These are phyloP conservation scores for Odontothrips loti DNA, from an alignment of 2,888 invertebrate genomes.

Conservation along the genomic window DNA sequence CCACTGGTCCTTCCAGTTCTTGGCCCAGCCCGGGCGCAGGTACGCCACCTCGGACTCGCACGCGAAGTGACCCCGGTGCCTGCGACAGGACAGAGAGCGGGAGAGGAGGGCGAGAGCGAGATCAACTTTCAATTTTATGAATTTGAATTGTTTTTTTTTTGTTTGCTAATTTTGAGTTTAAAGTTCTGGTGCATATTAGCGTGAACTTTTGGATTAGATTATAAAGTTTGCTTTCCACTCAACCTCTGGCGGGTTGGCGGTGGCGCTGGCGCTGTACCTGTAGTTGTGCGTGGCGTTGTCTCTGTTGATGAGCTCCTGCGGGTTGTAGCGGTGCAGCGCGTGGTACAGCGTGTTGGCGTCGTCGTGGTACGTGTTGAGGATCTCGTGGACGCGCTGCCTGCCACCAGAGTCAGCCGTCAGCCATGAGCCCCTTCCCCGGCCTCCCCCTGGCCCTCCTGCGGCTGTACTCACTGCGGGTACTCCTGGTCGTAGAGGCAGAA, in stretches of 20 bases:
- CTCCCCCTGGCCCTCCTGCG: too few species aligned
- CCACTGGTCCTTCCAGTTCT: conserved; percentile 43
- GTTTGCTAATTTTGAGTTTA: too few species aligned
- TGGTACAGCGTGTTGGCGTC: conserved; percentile 41
- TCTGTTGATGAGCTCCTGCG: conserved; percentile 41
- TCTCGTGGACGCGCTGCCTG: conserved; percentile 43
- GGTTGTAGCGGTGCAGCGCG: conserved; percentile 42
- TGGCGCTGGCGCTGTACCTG: conserved; percentile 36
- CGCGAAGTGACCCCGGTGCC: conserved; percentile 43
- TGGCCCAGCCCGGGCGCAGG: conserved; percentile 44
- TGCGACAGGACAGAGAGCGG: conserved; percentile 29
- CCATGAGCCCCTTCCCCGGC: too few species aligned
- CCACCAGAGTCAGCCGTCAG: background rate
- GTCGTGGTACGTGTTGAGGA: conserved; percentile 41
- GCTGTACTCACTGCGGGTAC: conserved; percentile 41
- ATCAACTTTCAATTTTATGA: too few species aligned
- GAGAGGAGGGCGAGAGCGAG: background rate
- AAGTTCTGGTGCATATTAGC: background rate
- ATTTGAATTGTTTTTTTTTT: too few species aligned
- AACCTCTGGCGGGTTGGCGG: too few species aligned
- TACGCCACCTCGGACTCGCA: conserved; percentile 44
- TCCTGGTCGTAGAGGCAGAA: conserved; percentile 41
- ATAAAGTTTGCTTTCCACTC: too few species aligned
- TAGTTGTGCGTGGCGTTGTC: conserved; percentile 42
- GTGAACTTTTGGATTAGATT: too few species aligned